phyloP scores from a whole-genome alignment of 2,113 vertebrate species.

The Zosterops japonicus region DNA sequence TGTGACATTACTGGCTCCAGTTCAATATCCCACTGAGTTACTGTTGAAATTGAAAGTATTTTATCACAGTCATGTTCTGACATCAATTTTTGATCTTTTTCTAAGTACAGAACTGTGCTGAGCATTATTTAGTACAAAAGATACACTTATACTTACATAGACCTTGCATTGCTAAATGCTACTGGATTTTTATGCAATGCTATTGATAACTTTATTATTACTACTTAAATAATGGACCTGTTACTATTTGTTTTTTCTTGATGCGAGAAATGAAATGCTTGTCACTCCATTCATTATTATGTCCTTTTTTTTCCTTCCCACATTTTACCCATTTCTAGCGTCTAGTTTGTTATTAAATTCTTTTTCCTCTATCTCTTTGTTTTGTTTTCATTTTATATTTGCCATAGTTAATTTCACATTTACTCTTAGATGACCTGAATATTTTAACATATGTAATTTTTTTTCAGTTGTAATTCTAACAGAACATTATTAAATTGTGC shows the following conservation, averaged over 20 bases:
- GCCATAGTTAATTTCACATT: neutral
- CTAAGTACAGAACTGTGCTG: neutral
- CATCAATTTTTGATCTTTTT: neutral
- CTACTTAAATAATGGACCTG: neutral
- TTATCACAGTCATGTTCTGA: neutral
- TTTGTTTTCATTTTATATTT: neutral
- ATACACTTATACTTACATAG: neutral
- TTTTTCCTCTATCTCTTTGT: neutral
- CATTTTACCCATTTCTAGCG: neutral
- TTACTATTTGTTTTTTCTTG: neutral
- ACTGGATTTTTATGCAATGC: neutral
- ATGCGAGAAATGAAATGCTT: neutral
- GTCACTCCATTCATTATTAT: neutral
- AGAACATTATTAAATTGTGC: neutral
- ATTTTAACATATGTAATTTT: neutral
- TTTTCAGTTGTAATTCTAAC: neutral
- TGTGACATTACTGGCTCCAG: neutral
- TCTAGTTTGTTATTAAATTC: neutral
- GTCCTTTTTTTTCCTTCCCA: neutral
- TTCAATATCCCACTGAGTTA: neutral
- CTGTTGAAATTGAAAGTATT: conserved; percentile 6
- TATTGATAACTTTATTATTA: neutral
- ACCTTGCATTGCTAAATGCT: neutral
- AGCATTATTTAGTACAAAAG: neutral
- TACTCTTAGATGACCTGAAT: neutral